Evolutionary conservation across 2,113 vertebrate genomes (phyloP), one percentile per base, ranked within the genome.

Genomic region (Petaurus breviceps): DNA sequence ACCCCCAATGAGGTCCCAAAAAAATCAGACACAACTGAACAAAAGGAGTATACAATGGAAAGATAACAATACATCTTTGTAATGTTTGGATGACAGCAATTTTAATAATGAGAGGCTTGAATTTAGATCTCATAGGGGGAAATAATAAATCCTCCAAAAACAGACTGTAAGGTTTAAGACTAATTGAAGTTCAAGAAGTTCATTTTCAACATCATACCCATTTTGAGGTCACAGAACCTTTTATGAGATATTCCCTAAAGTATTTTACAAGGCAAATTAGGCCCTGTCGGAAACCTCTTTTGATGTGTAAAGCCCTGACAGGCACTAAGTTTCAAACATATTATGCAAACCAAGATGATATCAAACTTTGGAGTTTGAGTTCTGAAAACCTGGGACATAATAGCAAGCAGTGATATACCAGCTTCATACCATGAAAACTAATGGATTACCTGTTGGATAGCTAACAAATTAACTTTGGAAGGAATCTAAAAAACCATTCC

Each of bases 341-440:
- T 96, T 96, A 90, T 90, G 94, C 91, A 89, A 97, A 91, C 95
- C 51, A 94, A 55, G 93, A 93, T 46, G 90, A 52, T 91, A 61
- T 22, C 94, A 92, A 95, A 61, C 49, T 47, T 93, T 93, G 28
- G 91, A 46, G 14, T 5, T 3, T 53, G 68, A 89, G 51, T 26
- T 89, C 77, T 89, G 92, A 54, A 94, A 90, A 97, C 96, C 91
- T 0, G 5, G 47, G 96, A 52, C 0, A 54, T 46, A 91, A 68
- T 49, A 51, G 51, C 53, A 89, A 24, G 84, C 97, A 95, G 61
- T 26, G 19, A 84, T 43, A n/a, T n/a, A 77, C 14, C 37, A 77
- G 25, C 96, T 51, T 95, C 16, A 14, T 47, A 93, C 94, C 91
- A 0, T n/a, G 52, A 92, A 92, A 96, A 46, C 53, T 2, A 95